Base-by-base conservation (phyloP, 2,888 invertebrate species). In the Drosophila bunnanda region DNA sequence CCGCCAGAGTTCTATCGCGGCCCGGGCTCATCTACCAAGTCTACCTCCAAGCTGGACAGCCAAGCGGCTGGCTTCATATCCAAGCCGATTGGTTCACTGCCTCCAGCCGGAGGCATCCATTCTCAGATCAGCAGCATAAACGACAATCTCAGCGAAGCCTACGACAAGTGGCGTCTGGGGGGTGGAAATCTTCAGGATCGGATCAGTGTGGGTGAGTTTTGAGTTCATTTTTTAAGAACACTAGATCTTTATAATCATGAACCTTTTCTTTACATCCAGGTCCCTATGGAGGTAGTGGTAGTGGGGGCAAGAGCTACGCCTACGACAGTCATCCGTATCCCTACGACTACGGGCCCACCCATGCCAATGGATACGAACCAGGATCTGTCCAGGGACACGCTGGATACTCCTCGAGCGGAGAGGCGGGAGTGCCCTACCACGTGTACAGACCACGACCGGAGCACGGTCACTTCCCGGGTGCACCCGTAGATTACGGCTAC, bases 1-100 rank as follows among this genome's bases (percentile, higher is more conserved):
- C 91, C 91, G n/a, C 90, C 91, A 58, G 91, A 92, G 50, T 92
- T 89, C 71, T 91, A 91, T 41, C 82, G 91, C 69, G 91, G 90
- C 28, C 84, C 90, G 1, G 89, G 89, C 12, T 85, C 89, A 0
- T 25, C 62, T 3, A 17, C 68, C 43, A n/a, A 17, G 28, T 28
- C 67, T 1, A 28, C 56, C 32, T 22, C 38, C 48, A 72, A 72
- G 34, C 25, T 65, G 46, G 72, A 72, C 48, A 72, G 36, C 66
- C 32, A 65, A 5, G 72, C 72, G 7, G 73, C 57, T 22, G 57
- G 72, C 17, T 72, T 72, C 17, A 55, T 72, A 48, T 72, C 72
- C 15, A 72, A 72, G 6, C 54, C 72, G 5, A 50, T 72, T 28
- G 53, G 71, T 2, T 43, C 71, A 2, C 39, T 71, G 13, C 71